Percentiles rank a stretch among this genome's conserved stretches.
Conservation (phyloP, 2,797 vertebrate species). For the Chromis chromis region DNA sequence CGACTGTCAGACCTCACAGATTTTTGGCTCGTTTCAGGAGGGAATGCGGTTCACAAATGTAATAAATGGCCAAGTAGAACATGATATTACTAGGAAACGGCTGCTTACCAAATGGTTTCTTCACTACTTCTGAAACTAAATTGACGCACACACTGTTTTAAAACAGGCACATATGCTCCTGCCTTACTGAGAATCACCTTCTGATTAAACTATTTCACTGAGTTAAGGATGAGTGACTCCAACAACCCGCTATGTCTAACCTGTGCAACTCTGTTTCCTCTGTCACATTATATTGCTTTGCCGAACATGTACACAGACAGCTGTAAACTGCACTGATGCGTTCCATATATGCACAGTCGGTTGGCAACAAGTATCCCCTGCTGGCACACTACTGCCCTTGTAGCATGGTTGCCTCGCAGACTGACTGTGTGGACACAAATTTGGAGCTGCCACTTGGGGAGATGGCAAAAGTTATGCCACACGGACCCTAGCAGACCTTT, state of each 20-base stretch:
- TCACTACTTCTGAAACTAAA: background rate
- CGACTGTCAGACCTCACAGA: background rate
- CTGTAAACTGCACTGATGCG: too few relatives aligned
- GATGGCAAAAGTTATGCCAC: too few relatives aligned
- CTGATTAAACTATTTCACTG: background rate
- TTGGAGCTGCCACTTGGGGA: too few relatives aligned
- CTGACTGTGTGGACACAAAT: too few relatives aligned
- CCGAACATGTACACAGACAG: too few relatives aligned
- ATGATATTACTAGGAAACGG: background rate
- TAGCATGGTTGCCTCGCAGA: too few relatives aligned
- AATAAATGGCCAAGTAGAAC: background rate
- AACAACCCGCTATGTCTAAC: background rate
- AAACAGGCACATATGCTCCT: background rate
- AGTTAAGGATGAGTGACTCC: background rate
- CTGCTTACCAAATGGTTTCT: background rate
- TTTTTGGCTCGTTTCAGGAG: background rate
- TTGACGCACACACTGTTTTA: too few relatives aligned
- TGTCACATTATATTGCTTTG: too few relatives aligned
- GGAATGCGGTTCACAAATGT: background rate
- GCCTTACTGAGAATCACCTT: background rate
- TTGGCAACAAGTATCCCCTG: too few relatives aligned
- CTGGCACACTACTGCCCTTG: too few relatives aligned
- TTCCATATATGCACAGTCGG: too few relatives aligned
- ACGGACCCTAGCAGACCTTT: too few relatives aligned
- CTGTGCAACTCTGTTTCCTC: background rate